Evolutionary conservation across 2,797 vertebrate genomes (phyloP).

Genomic region (Malacoraja senta): DNA sequence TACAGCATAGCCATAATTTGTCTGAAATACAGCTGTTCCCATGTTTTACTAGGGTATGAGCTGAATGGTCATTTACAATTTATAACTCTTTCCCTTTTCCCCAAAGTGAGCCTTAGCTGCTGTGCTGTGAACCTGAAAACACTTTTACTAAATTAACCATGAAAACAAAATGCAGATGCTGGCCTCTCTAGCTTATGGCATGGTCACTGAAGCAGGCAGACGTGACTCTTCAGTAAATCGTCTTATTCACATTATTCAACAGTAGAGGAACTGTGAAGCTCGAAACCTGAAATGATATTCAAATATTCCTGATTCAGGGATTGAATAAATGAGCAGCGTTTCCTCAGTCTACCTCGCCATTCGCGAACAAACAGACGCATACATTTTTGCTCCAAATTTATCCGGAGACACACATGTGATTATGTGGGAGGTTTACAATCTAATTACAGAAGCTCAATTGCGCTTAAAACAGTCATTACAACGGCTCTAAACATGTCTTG

Average conservation of each 20-base stretch:
- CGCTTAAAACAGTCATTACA: not conserved
- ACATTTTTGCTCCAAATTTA: not conserved
- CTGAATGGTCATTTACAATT: not conserved
- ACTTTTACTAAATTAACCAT: not conserved
- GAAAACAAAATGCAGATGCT: not conserved
- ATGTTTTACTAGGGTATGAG: not conserved
- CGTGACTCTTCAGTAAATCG: not conserved
- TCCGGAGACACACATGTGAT: conserved; percentile 2
- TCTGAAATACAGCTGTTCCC: not conserved
- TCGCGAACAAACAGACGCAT: not conserved
- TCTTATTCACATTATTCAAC: not conserved
- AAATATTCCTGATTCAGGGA: not conserved
- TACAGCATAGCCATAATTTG: not conserved
- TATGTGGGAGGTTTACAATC: not conserved
- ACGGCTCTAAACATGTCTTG: not conserved
- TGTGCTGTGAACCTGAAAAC: not conserved
- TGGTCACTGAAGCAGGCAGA: not conserved
- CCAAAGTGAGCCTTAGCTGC: not conserved
- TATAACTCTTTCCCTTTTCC: not conserved
- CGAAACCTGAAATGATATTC: not conserved
- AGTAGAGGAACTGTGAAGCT: not conserved
- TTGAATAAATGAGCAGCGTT: not conserved
- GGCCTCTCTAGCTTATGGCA: not conserved
- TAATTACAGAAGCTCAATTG: not conserved
- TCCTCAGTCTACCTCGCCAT: not conserved